Conservation (phyloP, 2,888 invertebrate species). For the Cloeon dipterum region DNA sequence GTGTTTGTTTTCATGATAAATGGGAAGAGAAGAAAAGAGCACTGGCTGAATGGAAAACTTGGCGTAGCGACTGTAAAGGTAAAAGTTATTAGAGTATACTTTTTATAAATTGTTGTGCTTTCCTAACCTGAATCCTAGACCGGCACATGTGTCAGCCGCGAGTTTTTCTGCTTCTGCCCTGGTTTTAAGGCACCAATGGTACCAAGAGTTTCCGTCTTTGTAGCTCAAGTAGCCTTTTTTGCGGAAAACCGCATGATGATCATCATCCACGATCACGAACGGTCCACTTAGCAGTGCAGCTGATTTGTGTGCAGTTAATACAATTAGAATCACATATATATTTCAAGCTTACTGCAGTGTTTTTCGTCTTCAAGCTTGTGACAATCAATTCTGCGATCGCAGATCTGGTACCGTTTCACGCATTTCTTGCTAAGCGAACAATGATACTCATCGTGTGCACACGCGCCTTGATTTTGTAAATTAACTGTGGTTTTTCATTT, state of each 20-base stretch:
- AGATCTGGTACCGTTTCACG: slow-evolving; percentile 30
- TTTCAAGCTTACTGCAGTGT: slow-evolving; percentile 33
- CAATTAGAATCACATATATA: too few species aligned
- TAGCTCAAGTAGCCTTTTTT: slow-evolving; percentile 21
- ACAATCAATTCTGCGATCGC: slow-evolving; percentile 42
- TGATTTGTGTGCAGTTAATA: too few species aligned
- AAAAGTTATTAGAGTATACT: too few species aligned
- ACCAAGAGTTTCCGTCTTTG: slow-evolving; percentile 38
- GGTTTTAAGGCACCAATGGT: slow-evolving; percentile 30
- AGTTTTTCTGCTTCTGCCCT: slow-evolving; percentile 16
- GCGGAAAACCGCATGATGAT: neutral
- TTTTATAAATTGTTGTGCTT: too few species aligned
- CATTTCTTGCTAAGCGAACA: slow-evolving; percentile 41
- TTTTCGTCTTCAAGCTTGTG: slow-evolving; percentile 53
- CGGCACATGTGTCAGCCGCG: slow-evolving; percentile 33
- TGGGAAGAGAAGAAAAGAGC: too few species aligned
- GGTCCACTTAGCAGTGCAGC: slow-evolving; percentile 43
- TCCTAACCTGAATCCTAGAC: slow-evolving; percentile 47
- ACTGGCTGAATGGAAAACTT: too few species aligned
- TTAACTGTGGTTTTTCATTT: slow-evolving; percentile 2
- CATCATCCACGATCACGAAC: slow-evolving; percentile 17
- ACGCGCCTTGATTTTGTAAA: slow-evolving; percentile 28
- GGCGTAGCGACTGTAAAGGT: too few species aligned
- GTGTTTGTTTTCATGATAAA: too few species aligned
- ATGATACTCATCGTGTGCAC: slow-evolving; percentile 30